Conservation (phyloP, 1,140 invertebrate genomes). For the Limonius californicus region DNA sequence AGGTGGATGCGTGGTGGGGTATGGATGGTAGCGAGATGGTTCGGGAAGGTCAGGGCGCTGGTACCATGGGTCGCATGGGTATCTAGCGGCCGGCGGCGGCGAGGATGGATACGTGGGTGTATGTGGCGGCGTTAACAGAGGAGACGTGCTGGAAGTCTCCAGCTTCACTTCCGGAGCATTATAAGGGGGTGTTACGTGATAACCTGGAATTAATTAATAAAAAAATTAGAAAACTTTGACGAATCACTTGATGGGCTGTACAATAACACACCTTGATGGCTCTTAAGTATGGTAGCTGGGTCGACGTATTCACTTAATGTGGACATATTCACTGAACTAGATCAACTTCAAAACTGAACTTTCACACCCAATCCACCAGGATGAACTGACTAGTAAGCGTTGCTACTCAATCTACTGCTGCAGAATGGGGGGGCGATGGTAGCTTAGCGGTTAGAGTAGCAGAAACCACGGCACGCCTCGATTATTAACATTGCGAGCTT, state of each 20-base stretch:
- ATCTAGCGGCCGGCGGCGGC: conserved; percentile 47
- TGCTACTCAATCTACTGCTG: not conserved
- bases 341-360: not conserved
- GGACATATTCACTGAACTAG: conserved; percentile 10
- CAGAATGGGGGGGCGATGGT: not conserved
- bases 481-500: not conserved
- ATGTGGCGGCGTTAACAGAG: conserved; percentile 66
- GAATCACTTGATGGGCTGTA: no score
- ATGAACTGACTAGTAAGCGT: not conserved
- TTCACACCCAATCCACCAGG: not conserved
- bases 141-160: conserved; percentile 57
- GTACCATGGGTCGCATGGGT: conserved; percentile 46
- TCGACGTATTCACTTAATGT: conserved; percentile 16
- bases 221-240: no score
- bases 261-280: conserved; percentile 14
- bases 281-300: conserved; percentile 3
- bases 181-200: conserved; percentile 17
- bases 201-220: conserved; percentile 8
- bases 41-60: conserved; percentile 31
- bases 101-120: conserved; percentile 59
- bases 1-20: conserved; percentile 10
- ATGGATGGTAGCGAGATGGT: conserved; percentile 14
- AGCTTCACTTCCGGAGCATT: conserved; percentile 52
- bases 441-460: conserved; percentile 2
- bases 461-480: not conserved